Conservation (phyloP, 2,113 vertebrate species). For the Numenius arquata region DNA sequence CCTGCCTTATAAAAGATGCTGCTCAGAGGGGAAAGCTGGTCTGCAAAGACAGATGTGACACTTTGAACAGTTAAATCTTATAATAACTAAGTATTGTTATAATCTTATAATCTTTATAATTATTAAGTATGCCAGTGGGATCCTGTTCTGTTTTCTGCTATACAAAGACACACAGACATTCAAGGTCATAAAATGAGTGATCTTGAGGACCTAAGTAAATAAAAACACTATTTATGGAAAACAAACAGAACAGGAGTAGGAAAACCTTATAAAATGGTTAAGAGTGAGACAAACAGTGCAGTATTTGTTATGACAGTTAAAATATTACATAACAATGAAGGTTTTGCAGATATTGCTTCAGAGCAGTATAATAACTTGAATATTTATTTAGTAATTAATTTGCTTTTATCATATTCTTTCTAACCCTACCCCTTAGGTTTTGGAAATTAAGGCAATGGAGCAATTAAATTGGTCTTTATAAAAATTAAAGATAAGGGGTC, state of each 20-base stretch:
- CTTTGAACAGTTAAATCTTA: background rate
- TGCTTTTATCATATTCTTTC: background rate
- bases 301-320: background rate
- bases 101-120: background rate
- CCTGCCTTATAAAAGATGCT: background rate
- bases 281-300: background rate
- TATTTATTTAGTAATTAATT: background rate
- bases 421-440: background rate
- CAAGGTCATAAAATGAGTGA: background rate
- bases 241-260: background rate
- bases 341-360: background rate
- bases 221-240: background rate
- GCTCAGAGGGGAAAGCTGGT: background rate
- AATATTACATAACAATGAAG: background rate
- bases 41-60: background rate
- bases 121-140: background rate
- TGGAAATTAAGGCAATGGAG: background rate
- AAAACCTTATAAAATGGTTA: background rate
- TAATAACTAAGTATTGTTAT: background rate
- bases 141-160: slow-evolving; percentile 3
- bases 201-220: background rate
- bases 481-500: background rate
- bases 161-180: background rate
- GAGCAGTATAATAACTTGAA: background rate
- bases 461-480: background rate